Base-by-base conservation (phyloP, 2,888 invertebrate species). In the Drosophila planitibia region DNA sequence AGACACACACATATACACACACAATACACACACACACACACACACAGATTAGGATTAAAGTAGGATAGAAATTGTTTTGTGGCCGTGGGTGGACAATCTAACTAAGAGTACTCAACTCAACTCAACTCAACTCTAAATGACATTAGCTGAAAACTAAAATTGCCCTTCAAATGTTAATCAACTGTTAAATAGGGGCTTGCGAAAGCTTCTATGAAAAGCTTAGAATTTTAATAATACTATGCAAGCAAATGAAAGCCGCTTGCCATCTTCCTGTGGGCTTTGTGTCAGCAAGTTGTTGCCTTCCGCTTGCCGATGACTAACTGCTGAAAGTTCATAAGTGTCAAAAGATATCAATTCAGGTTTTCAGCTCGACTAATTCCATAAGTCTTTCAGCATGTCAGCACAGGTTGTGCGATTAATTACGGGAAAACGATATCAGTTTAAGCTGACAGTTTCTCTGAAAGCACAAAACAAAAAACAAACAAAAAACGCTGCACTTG, bases 51-150 rank as follows among this genome's bases (percentile, higher is more conserved):
- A 74, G 70, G 61, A 72, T 65, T 65, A 60, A 65, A 63, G 67
- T 79, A 75, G 78, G 79, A 72, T 59, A 75, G 51, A 72, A 57
- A 47, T 63, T 39, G 69, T 61, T 51, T 63, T 39, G 76, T 66
- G 69, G 61, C 52, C 58, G 71, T 66, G 71, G 69, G 63, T 57
- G 52, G 66, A 64, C 44, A 67, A 67, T 67, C 72, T 79, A 70
- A 79, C 68, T 71, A 75, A 5, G 71, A 55, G 49, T 64, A 58
- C 47, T 73, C 49, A 63, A 62, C 37, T 57, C 39, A 54, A 39
- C 39, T 19, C 37, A 41, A 62, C 47, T 25, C 9, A 25, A 47
- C 25, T 47, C 57, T 5, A 2, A 71, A 60, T 64, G 79, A 66
- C 76, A 79, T 66, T 47, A 33, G 66, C 68, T 63, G 72, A 69